These are phyloP conservation scores for Ovis canadensis DNA, from an alignment of 2,113 vertebrate genomes.

Conservation along the genomic window DNA sequence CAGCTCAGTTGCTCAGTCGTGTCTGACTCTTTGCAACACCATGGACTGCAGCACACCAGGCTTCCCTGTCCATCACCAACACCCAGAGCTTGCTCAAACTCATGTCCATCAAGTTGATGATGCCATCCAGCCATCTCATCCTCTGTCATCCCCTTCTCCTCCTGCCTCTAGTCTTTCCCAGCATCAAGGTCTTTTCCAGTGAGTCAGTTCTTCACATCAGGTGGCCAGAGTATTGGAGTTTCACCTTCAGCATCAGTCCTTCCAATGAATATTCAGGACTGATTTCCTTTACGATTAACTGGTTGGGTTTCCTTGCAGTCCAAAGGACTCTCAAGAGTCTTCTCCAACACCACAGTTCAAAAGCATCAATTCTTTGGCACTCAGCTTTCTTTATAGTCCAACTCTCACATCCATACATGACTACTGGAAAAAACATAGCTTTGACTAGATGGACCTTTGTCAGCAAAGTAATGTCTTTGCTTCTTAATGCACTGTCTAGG, in stretches of 20 bases:
- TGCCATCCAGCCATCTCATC: not conserved
- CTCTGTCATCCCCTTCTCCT: not conserved
- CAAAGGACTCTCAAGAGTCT: not conserved
- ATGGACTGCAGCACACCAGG: not conserved
- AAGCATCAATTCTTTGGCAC: not conserved
- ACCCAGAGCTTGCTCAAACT: not conserved
- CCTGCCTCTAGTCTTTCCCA: not conserved
- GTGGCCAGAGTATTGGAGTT: not conserved
- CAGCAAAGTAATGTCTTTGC: not conserved
- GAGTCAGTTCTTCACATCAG: not conserved
- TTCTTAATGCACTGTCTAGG: not conserved
- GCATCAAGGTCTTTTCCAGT: not conserved
- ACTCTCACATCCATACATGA: not conserved
- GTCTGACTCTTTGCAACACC: not conserved
- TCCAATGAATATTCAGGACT: not conserved
- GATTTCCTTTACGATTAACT: fast-evolving
- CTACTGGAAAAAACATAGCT: not conserved
- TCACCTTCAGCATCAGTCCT: not conserved
- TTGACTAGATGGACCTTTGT: not conserved
- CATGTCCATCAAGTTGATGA: not conserved
- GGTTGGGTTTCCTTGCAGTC: not conserved
- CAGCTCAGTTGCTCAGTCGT: not conserved
- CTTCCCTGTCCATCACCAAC: not conserved
- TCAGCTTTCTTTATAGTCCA: not conserved
- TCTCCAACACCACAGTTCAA: not conserved